Conservation (phyloP, 2,888 invertebrate genomes). For the Halocaridina rubra region DNA sequence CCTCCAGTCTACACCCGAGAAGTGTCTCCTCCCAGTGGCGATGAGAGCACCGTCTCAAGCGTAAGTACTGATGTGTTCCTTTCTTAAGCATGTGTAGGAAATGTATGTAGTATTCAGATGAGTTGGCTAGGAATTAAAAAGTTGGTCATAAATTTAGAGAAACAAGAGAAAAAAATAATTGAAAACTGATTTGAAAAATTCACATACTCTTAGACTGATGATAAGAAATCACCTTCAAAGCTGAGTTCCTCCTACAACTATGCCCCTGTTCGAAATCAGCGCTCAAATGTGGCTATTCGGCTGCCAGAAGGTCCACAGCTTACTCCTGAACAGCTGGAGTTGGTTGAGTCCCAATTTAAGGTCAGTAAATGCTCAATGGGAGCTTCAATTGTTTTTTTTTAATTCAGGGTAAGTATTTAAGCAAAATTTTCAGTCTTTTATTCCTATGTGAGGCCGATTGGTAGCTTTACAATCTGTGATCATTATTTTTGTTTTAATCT, state of each 20-base stretch:
- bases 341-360: slow-evolving; percentile 62
- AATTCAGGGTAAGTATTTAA: no score
- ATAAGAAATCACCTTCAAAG: slow-evolving; percentile 49
- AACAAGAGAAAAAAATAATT: not conserved
- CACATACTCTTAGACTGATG: slow-evolving; percentile 39
- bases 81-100: slow-evolving; percentile 12
- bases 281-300: slow-evolving; percentile 45
- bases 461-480: no score
- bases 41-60: slow-evolving; percentile 24
- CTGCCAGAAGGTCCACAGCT: slow-evolving; percentile 62
- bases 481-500: no score
- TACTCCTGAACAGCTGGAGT: slow-evolving; percentile 56
- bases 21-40: not conserved
- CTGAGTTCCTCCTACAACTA: slow-evolving; percentile 58
- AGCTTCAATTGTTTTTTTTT: no score
- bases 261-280: slow-evolving; percentile 20
- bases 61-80: slow-evolving; percentile 13
- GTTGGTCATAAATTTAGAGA: slow-evolving; percentile 21
- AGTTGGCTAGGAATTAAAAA: slow-evolving; percentile 18
- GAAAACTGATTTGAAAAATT: slow-evolving; percentile 27
- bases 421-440: no score
- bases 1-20: slow-evolving; percentile 16
- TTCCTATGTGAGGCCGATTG: no score
- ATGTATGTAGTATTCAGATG: slow-evolving; percentile 34
- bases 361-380: no score